These are phyloP conservation scores for Coilia nasus DNA, from an alignment of 2,797 vertebrate species.

Conservation along the genomic window DNA sequence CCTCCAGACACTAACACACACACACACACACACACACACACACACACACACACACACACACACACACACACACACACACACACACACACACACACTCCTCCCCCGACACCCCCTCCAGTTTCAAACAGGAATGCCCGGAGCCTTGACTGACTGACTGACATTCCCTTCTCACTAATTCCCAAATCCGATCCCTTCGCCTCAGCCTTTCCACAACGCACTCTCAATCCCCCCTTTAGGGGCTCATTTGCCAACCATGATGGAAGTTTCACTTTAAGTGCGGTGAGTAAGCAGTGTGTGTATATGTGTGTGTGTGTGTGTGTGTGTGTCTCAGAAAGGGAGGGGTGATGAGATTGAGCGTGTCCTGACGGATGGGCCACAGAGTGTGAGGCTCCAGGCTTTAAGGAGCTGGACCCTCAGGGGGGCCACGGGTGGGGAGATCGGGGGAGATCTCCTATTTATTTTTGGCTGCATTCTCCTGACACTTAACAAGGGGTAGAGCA, in stretches of 20 bases:
- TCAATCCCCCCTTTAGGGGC: not conserved
- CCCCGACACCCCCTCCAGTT: not conserved
- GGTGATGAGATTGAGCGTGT: not conserved
- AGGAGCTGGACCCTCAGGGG: not conserved
- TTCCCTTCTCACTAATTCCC: not conserved
- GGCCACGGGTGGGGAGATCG: not conserved
- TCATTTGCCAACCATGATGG: not conserved
- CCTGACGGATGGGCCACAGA: not conserved
- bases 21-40: not conserved
- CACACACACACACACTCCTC: not conserved
- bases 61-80: not conserved
- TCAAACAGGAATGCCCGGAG: not conserved
- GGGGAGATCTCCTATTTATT: slow-evolving; percentile 13
- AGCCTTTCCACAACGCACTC: not conserved
- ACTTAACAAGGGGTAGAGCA: slow-evolving; percentile 20
- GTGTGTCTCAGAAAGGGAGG: too few species aligned
- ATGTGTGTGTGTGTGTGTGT: too few species aligned
- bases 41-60: not conserved
- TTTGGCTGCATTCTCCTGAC: slow-evolving; percentile 6
- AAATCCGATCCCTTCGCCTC: slow-evolving; percentile 5
- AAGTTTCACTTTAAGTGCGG: not conserved
- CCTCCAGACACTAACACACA: not conserved
- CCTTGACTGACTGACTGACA: not conserved
- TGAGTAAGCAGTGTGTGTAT: not conserved
- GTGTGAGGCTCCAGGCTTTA: not conserved